These are phyloP conservation scores for Cyclopterus lumpus DNA, from an alignment of 2,797 vertebrate species.

Conservation along the genomic window DNA sequence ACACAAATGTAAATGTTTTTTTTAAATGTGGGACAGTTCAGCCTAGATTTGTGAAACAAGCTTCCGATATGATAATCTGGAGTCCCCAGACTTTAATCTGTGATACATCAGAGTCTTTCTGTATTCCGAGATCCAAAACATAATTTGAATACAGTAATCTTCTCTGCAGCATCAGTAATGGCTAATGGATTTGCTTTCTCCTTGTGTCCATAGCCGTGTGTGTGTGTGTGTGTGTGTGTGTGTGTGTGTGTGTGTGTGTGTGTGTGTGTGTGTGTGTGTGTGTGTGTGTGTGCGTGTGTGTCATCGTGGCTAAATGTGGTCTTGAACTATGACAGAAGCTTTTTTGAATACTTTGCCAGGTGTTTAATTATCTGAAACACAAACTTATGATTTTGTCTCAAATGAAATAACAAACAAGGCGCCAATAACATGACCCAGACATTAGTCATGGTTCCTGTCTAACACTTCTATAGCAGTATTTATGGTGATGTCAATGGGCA, in stretches of 20 bases:
- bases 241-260: no score
- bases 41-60: constrained; percentile 22
- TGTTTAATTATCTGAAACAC: background rate
- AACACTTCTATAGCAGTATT: background rate
- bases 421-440: constrained; percentile 3
- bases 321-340: background rate
- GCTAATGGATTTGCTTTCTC: constrained; percentile 21
- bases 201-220: background rate
- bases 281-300: no score
- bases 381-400: constrained; percentile 2
- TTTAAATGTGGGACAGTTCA: constrained; percentile 30
- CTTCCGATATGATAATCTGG: constrained; percentile 31
- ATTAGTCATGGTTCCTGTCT: background rate
- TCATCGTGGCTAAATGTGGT: background rate
- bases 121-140: constrained; percentile 14
- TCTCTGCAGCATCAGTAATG: background rate
- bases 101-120: constrained; percentile 16
- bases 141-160: background rate
- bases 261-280: no score
- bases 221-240: no score
- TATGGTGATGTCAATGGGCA: constrained; percentile 8
- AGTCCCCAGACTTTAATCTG: constrained; percentile 28
- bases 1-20: constrained; percentile 5
- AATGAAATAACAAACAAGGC: constrained; percentile 5
- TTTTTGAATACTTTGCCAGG: background rate